phyloP scores from a whole-genome alignment of 2,888 invertebrate genomes.

The Unio pictorum region DNA sequence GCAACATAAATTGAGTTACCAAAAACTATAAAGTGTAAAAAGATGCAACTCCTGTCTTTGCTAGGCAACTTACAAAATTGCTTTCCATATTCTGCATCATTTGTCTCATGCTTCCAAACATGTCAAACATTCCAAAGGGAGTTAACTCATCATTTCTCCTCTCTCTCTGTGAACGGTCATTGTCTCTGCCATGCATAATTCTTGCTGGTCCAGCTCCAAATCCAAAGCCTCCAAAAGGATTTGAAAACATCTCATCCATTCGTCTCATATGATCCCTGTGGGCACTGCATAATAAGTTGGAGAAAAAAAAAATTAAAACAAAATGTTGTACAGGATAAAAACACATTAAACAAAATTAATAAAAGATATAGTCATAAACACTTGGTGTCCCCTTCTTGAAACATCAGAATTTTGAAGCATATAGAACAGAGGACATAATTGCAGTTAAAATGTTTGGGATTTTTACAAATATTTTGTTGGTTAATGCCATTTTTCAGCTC shows the following conservation, averaged over 20 bases:
- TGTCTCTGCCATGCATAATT: background rate
- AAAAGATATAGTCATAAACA: too few relatives aligned
- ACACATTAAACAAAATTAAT: too few relatives aligned
- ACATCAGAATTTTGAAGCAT: too few relatives aligned
- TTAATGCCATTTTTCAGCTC: too few relatives aligned
- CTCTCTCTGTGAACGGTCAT: background rate
- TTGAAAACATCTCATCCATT: conserved; percentile 36
- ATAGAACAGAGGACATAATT: too few relatives aligned
- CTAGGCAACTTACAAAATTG: conserved; percentile 44
- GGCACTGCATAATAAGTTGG: conserved; percentile 16
- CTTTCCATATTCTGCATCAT: conserved; percentile 57
- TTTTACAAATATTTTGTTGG: too few relatives aligned
- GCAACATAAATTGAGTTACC: too few relatives aligned
- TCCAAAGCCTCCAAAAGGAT: conserved; percentile 25
- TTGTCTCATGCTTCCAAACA: conserved; percentile 51
- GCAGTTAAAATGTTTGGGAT: too few relatives aligned
- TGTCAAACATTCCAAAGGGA: conserved; percentile 26
- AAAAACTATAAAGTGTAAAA: too few relatives aligned
- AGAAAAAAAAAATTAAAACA: too few relatives aligned
- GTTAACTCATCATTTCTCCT: conserved; percentile 6
- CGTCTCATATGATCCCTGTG: conserved; percentile 44
- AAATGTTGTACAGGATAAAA: too few relatives aligned
- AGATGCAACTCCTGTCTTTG: background rate
- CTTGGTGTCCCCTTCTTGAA: too few relatives aligned
- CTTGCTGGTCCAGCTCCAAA: background rate